These are phyloP conservation scores for Acronicta aceris DNA, from an alignment of 2,888 invertebrate genomes.

Conservation along the genomic window DNA sequence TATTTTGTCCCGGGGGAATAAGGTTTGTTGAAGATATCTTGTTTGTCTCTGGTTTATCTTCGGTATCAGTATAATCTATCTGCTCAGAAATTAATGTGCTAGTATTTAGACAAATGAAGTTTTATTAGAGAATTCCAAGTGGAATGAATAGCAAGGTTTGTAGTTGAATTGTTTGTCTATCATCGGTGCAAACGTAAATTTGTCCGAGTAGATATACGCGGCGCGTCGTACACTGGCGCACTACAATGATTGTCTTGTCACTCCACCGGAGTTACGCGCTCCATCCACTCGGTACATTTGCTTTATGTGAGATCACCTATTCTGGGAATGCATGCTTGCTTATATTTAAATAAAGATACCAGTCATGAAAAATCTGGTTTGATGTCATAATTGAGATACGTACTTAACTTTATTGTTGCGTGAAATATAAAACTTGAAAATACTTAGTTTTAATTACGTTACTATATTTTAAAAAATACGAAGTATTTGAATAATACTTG, in stretches of 20 bases:
- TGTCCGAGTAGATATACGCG: constrained; percentile 76
- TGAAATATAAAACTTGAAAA: too few relatives aligned
- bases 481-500: too few relatives aligned
- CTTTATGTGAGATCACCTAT: constrained; percentile 77
- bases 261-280: constrained; percentile 80
- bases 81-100: constrained; percentile 60
- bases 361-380: constrained; percentile 8
- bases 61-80: constrained; percentile 53
- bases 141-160: constrained; percentile 66
- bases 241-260: constrained; percentile 87
- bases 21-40: constrained; percentile 12
- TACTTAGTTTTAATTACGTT: too few relatives aligned
- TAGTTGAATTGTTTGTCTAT: constrained; percentile 76
- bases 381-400: constrained; percentile 13
- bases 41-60: constrained; percentile 30
- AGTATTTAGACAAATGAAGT: constrained; percentile 70
- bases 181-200: constrained; percentile 81
- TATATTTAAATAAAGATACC: constrained; percentile 32
- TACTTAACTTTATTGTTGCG: too few relatives aligned
- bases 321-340: constrained; percentile 66
- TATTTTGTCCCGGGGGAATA: too few relatives aligned
- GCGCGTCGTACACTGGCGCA: constrained; percentile 73
- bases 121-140: constrained; percentile 68
- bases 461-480: too few relatives aligned
- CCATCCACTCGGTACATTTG: constrained; percentile 72